Conservation (phyloP, 2,113 vertebrate genomes). For the Triplophysa rosa region DNA sequence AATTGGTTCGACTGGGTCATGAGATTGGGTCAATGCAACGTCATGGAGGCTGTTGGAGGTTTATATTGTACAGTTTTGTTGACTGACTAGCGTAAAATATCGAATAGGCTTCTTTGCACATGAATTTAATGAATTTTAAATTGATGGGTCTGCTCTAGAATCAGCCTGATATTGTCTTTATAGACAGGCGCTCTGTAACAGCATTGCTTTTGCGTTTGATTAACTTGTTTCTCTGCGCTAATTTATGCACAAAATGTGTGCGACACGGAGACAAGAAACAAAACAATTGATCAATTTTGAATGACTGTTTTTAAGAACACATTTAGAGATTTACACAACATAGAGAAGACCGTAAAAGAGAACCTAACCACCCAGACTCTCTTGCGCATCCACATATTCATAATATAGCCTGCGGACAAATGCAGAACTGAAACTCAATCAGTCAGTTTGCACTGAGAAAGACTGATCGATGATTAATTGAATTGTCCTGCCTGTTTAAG, state of each 20-base stretch:
- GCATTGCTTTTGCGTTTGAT: slow-evolving; percentile 13
- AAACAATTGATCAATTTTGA: slow-evolving; percentile 16
- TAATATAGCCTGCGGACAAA: slow-evolving; percentile 26
- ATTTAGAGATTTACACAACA: not conserved
- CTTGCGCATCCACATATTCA: slow-evolving; percentile 9
- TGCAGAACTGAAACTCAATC: slow-evolving; percentile 3
- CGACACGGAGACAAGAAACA: slow-evolving; percentile 2
- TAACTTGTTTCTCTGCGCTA: not conserved
- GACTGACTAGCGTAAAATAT: slow-evolving; percentile 1
- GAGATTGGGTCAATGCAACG: slow-evolving; percentile 17
- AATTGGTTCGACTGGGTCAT: slow-evolving; percentile 23
- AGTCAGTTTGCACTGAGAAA: slow-evolving; percentile 10
- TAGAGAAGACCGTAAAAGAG: not conserved
- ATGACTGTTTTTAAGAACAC: slow-evolving; percentile 6
- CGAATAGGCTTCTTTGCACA: not conserved
- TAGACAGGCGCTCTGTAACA: not conserved
- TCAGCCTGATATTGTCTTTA: not conserved
- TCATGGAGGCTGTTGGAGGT: slow-evolving; percentile 10
- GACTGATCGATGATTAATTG: slow-evolving; percentile 15
- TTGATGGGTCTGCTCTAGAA: not conserved
- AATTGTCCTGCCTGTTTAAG: slow-evolving; percentile 17
- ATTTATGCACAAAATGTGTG: not conserved
- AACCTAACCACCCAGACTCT: not conserved
- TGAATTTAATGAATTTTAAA: not conserved
- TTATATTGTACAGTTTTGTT: slow-evolving; percentile 25